These are phyloP conservation scores for Leucozona laternaria DNA, from an alignment of 2,888 invertebrate species.

Conservation along the genomic window DNA sequence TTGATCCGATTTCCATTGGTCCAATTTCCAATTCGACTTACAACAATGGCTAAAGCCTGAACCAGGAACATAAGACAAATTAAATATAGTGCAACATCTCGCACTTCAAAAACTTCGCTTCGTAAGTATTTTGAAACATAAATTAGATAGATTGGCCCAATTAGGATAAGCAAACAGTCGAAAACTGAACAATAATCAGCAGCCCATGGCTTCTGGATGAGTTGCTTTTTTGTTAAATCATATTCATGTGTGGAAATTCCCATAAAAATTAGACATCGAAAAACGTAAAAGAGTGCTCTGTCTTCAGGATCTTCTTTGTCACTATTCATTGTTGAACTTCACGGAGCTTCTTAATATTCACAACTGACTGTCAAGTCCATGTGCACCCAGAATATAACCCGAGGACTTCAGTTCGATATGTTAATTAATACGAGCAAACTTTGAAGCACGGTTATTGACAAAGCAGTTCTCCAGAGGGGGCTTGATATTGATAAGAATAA, in stretches of 20 bases:
- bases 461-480: no score
- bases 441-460: neutral
- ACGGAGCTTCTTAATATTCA: neutral
- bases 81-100: neutral
- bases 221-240: neutral
- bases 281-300: neutral
- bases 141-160: neutral
- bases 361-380: neutral
- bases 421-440: neutral
- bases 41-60: neutral
- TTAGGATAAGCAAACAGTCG: neutral
- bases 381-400: neutral
- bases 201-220: neutral
- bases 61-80: neutral
- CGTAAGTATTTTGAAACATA: neutral
- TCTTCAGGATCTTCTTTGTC: neutral
- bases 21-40: slow-evolving; percentile 7
- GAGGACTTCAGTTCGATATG: neutral
- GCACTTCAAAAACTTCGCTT: neutral
- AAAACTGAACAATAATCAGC: slow-evolving; percentile 12
- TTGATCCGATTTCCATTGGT: neutral
- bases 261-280: neutral
- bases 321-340: neutral
- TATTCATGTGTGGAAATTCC: slow-evolving; percentile 28
- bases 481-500: no score